These are phyloP conservation scores for Corbicula japonica DNA, from an alignment of 2,888 invertebrate genomes.

Conservation along the genomic window DNA sequence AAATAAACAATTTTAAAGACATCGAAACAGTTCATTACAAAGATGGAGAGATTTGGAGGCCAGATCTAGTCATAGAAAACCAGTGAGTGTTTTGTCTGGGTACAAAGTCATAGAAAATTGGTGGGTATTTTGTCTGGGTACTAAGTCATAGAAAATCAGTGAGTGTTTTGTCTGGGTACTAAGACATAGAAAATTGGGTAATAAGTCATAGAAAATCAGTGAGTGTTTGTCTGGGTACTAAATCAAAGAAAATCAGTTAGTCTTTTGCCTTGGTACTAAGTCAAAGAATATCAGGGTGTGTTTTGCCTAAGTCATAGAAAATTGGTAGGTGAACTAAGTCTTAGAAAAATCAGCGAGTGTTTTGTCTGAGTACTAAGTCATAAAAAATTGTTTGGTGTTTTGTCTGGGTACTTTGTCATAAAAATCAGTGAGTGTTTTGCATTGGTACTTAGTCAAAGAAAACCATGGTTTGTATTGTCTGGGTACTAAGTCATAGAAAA, in stretches of 20 bases:
- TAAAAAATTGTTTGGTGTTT: too few species aligned
- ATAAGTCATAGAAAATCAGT: neutral
- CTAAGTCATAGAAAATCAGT: too few species aligned
- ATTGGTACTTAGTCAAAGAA: too few species aligned
- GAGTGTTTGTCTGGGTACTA: neutral
- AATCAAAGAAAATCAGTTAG: neutral
- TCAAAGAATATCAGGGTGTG: too few species aligned
- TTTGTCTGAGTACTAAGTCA: too few species aligned
- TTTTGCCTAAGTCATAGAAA: too few species aligned
- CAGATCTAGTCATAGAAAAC: conserved; percentile 55
- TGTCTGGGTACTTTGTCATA: too few species aligned
- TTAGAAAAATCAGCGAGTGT: too few species aligned
- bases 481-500: too few species aligned
- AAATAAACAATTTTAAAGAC: neutral
- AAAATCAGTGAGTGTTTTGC: too few species aligned
- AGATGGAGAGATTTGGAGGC: conserved; percentile 55
- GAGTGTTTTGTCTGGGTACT: neutral
- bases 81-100: conserved; percentile 33
- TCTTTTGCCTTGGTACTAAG: neutral
- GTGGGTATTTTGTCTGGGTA: neutral
- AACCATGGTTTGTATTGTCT: too few species aligned
- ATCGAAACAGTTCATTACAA: conserved; percentile 24
- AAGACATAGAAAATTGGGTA: neutral
- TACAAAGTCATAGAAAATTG: neutral
- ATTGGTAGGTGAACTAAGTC: neutral